phyloP scores from a whole-genome alignment of 1,140 invertebrate genomes.

The Drosophila asahinai region DNA sequence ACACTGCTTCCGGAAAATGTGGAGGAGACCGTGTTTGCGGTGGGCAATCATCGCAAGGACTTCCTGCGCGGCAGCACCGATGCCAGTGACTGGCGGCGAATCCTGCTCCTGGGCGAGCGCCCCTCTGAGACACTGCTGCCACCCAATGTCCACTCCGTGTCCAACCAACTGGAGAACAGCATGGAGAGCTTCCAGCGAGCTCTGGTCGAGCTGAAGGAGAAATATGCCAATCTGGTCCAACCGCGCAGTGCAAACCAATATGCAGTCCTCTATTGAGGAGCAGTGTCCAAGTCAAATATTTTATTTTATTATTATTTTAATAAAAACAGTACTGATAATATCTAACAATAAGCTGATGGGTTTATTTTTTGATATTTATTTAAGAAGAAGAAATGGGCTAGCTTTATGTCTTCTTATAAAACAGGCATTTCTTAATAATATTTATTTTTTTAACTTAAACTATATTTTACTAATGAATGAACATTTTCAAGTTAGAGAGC shows the following conservation, averaged over 20 bases:
- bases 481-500: not conserved
- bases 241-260: slow-evolving; percentile 52
- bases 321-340: slow-evolving; percentile 68
- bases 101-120: slow-evolving; percentile 60
- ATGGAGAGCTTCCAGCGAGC: slow-evolving; percentile 71
- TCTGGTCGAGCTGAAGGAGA: slow-evolving; percentile 64
- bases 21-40: slow-evolving; percentile 57
- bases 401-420: too few relatives aligned
- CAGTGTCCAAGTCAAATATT: not conserved
- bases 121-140: slow-evolving; percentile 4
- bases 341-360: slow-evolving; percentile 18
- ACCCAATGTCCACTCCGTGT: slow-evolving; percentile 6
- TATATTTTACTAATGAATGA: not conserved
- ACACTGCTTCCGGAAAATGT: slow-evolving; percentile 37
- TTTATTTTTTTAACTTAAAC: not conserved
- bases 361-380: not conserved
- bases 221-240: slow-evolving; percentile 60
- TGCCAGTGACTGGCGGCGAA: slow-evolving; percentile 64
- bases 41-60: slow-evolving; percentile 46
- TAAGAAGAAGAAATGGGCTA: too few relatives aligned
- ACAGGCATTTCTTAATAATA: too few relatives aligned
- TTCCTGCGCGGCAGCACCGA: slow-evolving; percentile 47
- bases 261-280: slow-evolving; percentile 51
- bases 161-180: slow-evolving; percentile 57
- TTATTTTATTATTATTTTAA: slow-evolving; percentile 37